A percentile compares a stretch with the other conserved stretches of the same genome.
Evolutionary conservation across 2,797 vertebrate species (phyloP).

Genomic region (Cephalopachus bancanus): DNA sequence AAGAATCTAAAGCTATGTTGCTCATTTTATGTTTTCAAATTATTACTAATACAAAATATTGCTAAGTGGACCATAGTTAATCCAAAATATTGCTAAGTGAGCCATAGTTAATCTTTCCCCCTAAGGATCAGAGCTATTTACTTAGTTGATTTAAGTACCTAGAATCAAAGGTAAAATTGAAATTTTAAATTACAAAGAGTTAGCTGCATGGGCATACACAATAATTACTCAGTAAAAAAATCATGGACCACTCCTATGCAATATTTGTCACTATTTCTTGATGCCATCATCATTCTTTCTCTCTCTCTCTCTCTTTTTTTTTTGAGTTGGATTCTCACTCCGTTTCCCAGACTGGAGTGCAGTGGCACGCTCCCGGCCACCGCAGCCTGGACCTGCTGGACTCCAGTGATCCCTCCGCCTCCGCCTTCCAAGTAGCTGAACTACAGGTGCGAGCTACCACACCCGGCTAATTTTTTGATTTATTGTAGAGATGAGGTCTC

Average conservation of each 20-base stretch:
- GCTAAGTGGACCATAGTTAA: neutral
- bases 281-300: no score
- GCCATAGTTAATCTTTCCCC: neutral
- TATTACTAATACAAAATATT: constrained; percentile 14
- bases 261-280: constrained; percentile 2
- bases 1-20: neutral
- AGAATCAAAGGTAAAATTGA: constrained; percentile 52
- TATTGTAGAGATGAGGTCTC: no score
- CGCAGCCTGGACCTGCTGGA: no score
- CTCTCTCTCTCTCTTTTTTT: no score
- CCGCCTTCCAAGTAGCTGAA: no score
- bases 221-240: constrained; percentile 20
- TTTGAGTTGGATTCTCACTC: no score
- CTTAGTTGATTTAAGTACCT: neutral
- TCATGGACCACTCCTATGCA: neutral
- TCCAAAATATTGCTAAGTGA: neutral
- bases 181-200: constrained; percentile 20
- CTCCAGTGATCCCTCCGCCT: no score
- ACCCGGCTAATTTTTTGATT: no score
- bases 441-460: no score
- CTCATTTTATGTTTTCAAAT: constrained; percentile 2
- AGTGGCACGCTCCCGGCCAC: no score
- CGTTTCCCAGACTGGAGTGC: no score
- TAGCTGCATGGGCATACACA: neutral
- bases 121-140: neutral